Base-by-base conservation (phyloP, 2,797 vertebrate genomes). In the Spinibarbus caldwelli region DNA sequence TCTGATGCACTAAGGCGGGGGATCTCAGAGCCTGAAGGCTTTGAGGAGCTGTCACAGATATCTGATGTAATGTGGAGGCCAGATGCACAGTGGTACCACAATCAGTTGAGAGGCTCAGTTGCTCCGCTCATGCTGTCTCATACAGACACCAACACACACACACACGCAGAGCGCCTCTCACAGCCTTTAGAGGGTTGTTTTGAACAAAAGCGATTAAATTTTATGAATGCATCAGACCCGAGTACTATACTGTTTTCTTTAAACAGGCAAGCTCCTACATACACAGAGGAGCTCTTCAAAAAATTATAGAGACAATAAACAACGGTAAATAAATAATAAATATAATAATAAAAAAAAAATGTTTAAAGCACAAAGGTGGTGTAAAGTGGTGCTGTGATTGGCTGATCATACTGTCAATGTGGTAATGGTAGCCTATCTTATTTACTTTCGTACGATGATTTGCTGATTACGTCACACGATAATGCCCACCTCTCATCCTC, bases 11-110 rank as follows among this genome's bases (percentile, higher is more conserved):
- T 36, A 68, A 38, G 85, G 57, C 67, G 38, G 75, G 70, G 67
- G 85, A 66, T 79, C 31, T 68, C 21, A 64, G 49, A 47, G 78
- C 68, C 73, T 67, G 34, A 62, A 82, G 64, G 64, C 49, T 80
- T 84, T 11, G 19, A 85, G 77, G 59, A 85, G 77, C 83, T 84
- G 86, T 81, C 80, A 68, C 80, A 86, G 78, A 89, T 85, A 83
- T 83, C 77, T 80, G 85, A 87, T 89, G 88, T 83, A 87, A 85
- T 85, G 86, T 78, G 75, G 64, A 84, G 86, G 72, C 87, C 83
- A 89, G 85, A 88, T 86, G 85, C 79, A 79, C 45, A 31, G 72
- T 41, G 26, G 29, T 82, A 84, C 86, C 79, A 80, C 82, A 86
- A 66, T 59, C 77, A 41, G n/a, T n/a, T n/a, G n/a, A n/a, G 81